Evolutionary conservation across 2,888 invertebrate genomes (phyloP), one percentile per base, ranked within the genome.

Genomic region (Tenthredo livida): DNA sequence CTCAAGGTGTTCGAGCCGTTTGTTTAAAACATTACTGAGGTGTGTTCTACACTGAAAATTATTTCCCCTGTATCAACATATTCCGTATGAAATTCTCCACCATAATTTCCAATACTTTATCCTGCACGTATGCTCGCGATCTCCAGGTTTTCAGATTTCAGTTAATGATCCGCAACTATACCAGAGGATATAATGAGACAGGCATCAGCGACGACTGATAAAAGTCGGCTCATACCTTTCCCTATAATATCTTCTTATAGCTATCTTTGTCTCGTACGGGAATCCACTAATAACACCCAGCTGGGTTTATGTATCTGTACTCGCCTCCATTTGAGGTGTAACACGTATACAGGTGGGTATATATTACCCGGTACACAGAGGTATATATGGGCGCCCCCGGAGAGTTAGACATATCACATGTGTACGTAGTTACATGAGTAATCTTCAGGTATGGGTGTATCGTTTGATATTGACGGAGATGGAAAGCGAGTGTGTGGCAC

Each of bases 261-360:
- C 47, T 43, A 33, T 83, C 43, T 80, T 54, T 61, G 65, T 80
- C 61, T 37, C 21, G 54, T 47, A 58, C 25, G 77, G 54, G 77
- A 77, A 77, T 77, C 80, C 61, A 80, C 61, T 65, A 80, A 80
- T 80, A 80, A 80, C 80, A 40, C 25, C 40, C 65, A 61, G 58
- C 80, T 40, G 80, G 43, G 21, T 40, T n/a, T 21, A 80, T 40
- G 40, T 61, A 21, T 40, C 61, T 43, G 80, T 65, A 80, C 80
- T 80, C 80, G 80, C 80, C 37, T 40, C 25, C 10, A 43, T 80
- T 43, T 21, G 9, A 61, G 54, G 25, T 61, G 65, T 61, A 80
- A 58, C 65, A 65, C 61, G 61, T 61, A 61, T 61, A 61, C 33
- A 43, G 43, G 73, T 40, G 37, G 43, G 73, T 40, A 73, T 73